Evolutionary conservation across 1,140 invertebrate species (phyloP), one percentile per base, ranked within the genome.

Genomic region (Tribolium castaneum): DNA sequence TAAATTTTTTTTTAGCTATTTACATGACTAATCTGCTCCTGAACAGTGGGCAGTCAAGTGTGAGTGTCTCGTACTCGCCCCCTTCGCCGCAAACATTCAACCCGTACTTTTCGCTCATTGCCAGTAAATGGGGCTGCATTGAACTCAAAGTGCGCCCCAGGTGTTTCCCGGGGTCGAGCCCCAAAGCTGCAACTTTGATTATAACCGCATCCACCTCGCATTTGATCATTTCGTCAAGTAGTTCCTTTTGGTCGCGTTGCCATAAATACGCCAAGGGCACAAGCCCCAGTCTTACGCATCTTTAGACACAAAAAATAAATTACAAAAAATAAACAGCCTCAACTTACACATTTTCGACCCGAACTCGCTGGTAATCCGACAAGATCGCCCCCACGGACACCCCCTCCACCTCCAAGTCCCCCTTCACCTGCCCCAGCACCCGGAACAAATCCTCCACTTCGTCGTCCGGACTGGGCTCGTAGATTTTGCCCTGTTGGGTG

Each of bases 81-180:
- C 98, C 98, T 90, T 99, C 98, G 50, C 98, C 98, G 89, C 98
- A 99, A 52, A 99, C 92, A 90, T 99, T 98, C 76, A 99, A 88
- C 13, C 97, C 97, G 89, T 97, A 99, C 87, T 98, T 97, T 88
- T 95, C 93, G 86, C 95, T 93, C 93, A 99, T 96, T 87, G 94
- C 91, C 73, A 93, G 84, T 81, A 99, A 90, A 87, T 98, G 94
- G 13, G 94, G 91, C 85, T 96, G 93, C 85, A 99, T 93, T 82
- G 97, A 92, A 79, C 90, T 89, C 79, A 99, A 89, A 25, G 93
- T 93, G 88, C 95, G 92, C 34, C 97, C 97, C 74, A 99, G 90
- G 90, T 99, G 96, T 82, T 94, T 91, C 66, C 90, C 87, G 50
- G 95, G 95, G 81, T 96, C 92, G 80, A 99, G 90, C 78, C 97